Evolutionary conservation across 1,140 invertebrate genomes (phyloP).

Genomic region (Scaptomyza pallida): DNA sequence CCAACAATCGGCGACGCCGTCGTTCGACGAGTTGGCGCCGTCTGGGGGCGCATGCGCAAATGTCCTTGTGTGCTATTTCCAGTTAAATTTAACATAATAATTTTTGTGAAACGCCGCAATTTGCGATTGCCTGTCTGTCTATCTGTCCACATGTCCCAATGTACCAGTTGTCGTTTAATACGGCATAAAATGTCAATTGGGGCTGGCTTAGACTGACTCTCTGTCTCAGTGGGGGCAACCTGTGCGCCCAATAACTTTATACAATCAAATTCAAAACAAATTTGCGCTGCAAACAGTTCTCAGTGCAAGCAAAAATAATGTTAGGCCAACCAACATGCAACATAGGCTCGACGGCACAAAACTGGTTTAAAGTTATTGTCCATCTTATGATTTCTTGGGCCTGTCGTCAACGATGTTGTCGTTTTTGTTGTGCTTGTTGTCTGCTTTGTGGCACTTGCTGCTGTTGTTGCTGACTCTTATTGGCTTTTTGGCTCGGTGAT

Average conservation of each 20-base stretch:
- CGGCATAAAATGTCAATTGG: constrained; percentile 80
- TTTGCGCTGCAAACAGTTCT: constrained; percentile 62
- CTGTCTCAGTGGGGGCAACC: constrained; percentile 47
- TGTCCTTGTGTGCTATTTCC: constrained; percentile 80
- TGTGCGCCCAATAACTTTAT: constrained; percentile 56
- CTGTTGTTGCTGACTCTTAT: constrained; percentile 73
- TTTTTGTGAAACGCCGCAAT: constrained; percentile 73
- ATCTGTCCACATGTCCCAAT: constrained; percentile 24
- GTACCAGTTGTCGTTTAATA: constrained; percentile 61
- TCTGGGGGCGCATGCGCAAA: constrained; percentile 77
- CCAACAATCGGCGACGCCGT: constrained; percentile 62
- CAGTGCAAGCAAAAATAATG: constrained; percentile 58
- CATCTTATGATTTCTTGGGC: constrained; percentile 80
- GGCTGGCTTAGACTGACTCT: constrained; percentile 20
- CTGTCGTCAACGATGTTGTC: constrained; percentile 42
- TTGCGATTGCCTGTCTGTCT: constrained; percentile 49
- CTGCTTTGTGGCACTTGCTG: constrained; percentile 56
- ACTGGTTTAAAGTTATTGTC: constrained; percentile 82
- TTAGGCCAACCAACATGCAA: constrained; percentile 44
- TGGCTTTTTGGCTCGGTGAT: constrained; percentile 81
- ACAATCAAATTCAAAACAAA: constrained; percentile 82
- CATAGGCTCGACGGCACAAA: constrained; percentile 67
- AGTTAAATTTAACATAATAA: constrained; percentile 76
- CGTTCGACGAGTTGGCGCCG: constrained; percentile 67
- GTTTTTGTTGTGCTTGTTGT: constrained; percentile 43